A percentile compares a stretch with the other conserved stretches of the same genome.
Conservation (phyloP, 2,888 invertebrate species). For the Epinotia ramella region DNA sequence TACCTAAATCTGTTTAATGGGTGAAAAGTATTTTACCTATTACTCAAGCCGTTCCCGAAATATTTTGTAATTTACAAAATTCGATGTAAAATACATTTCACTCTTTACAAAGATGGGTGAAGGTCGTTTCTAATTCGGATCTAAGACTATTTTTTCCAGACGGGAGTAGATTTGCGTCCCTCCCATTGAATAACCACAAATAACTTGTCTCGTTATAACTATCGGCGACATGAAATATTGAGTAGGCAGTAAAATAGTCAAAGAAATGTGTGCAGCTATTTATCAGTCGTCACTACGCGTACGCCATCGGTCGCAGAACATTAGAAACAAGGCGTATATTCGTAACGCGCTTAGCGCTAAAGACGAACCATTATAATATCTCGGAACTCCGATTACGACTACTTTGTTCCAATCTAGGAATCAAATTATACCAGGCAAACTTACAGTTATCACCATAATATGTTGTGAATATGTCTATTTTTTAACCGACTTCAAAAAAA, state of each 20-base stretch:
- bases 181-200: not conserved
- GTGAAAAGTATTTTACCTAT: too few relatives aligned
- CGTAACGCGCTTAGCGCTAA: not conserved
- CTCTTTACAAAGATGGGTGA: too few relatives aligned
- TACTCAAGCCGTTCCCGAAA: too few relatives aligned
- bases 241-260: constrained; percentile 26
- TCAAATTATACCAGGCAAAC: not conserved
- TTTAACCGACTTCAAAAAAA: too few relatives aligned
- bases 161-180: not conserved
- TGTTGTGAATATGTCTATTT: too few relatives aligned
- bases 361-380: not conserved
- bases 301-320: not conserved
- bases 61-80: too few relatives aligned
- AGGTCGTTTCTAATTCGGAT: too few relatives aligned
- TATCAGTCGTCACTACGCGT: constrained; percentile 10
- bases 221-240: constrained; percentile 14
- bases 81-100: too few relatives aligned
- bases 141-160: not conserved
- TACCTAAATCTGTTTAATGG: too few relatives aligned
- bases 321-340: not conserved
- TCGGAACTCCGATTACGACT: not conserved
- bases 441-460: not conserved
- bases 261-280: constrained; percentile 35
- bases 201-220: constrained; percentile 1
- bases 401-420: not conserved